A percentile compares a stretch with the other conserved stretches of the same genome.
Conservation (phyloP, 2,888 invertebrate genomes). For the Zygothrica quintamaculata region DNA sequence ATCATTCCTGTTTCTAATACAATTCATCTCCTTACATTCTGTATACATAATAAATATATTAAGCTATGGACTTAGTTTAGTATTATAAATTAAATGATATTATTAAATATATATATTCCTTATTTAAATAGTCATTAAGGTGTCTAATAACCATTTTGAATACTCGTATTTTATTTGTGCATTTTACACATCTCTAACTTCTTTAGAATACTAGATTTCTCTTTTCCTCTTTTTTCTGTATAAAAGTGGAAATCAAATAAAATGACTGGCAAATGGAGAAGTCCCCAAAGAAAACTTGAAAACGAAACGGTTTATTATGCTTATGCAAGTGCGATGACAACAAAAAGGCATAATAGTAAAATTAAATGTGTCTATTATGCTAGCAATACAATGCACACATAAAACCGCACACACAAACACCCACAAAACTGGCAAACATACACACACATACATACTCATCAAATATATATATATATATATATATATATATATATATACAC, state of each 20-base stretch:
- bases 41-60: too few species aligned
- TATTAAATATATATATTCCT: too few species aligned
- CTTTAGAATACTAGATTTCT: conserved; percentile 56
- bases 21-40: too few species aligned
- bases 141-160: too few species aligned
- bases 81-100: too few species aligned
- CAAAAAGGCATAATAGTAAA: conserved; percentile 82
- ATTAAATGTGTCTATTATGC: conserved; percentile 82
- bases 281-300: conserved; percentile 68
- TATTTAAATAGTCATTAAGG: too few species aligned
- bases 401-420: conserved; percentile 64
- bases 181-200: conserved; percentile 48
- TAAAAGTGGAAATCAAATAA: conserved; percentile 70
- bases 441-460: conserved; percentile 19
- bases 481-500: conserved; percentile 17
- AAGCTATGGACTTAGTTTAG: too few species aligned
- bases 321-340: conserved; percentile 79
- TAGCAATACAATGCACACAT: conserved; percentile 79
- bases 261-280: conserved; percentile 64
- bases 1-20: too few species aligned
- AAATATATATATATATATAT: conserved; percentile 23
- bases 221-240: conserved; percentile 18
- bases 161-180: too few species aligned
- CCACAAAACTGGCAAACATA: conserved; percentile 14
- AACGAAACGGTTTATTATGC: conserved; percentile 77